These are phyloP conservation scores for Columba livia DNA, from an alignment of 2,113 vertebrate species.

Conservation along the genomic window DNA sequence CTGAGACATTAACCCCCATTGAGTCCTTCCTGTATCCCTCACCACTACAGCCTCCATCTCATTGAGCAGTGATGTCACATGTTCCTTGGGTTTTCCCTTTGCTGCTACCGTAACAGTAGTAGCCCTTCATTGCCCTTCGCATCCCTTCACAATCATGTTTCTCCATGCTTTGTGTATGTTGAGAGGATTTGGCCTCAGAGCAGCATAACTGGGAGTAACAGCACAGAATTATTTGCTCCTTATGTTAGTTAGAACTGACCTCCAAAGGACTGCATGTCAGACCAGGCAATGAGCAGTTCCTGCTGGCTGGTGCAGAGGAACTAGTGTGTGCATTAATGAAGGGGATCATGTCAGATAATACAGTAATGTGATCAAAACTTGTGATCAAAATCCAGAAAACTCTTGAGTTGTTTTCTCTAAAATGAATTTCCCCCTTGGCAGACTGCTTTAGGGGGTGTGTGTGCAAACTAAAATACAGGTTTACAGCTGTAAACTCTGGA, in stretches of 20 bases:
- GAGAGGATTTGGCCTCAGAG: neutral
- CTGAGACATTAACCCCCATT: neutral
- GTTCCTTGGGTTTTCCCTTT: neutral
- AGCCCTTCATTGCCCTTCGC: neutral
- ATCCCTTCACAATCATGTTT: neutral
- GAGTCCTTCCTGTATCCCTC: neutral
- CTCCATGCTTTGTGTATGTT: neutral
- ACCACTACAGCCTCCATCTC: rapidly evolving
- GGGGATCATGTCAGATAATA: neutral
- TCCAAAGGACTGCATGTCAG: neutral
- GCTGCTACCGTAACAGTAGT: neutral
- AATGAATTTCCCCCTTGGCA: constrained; percentile 2
- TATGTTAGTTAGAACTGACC: neutral
- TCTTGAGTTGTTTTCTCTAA: neutral
- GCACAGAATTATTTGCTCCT: rapidly evolving
- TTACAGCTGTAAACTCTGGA: constrained; percentile 1
- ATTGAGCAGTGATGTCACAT: rapidly evolving
- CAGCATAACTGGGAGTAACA: rapidly evolving
- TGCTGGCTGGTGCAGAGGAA: neutral
- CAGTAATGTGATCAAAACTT: neutral
- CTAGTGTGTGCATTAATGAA: neutral
- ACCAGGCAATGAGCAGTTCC: neutral
- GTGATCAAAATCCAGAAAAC: neutral
- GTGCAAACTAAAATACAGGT: neutral
- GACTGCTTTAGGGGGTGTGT: neutral